phyloP scores from a whole-genome alignment of 2,888 invertebrate species.

The Panopea generosa region DNA sequence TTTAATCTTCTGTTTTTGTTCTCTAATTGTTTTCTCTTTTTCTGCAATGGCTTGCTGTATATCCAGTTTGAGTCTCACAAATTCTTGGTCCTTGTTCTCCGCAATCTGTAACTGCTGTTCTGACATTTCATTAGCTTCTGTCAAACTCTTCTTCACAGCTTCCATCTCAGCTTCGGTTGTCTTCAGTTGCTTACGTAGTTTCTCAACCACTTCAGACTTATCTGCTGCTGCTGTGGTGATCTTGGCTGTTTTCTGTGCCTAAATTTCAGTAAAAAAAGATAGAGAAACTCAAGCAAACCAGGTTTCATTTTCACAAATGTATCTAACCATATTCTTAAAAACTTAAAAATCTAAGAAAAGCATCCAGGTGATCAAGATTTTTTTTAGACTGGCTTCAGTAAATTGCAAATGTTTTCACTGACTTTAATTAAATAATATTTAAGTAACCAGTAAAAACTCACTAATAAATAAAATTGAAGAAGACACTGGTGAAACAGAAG shows the following conservation, averaged over 20 bases:
- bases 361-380: too few species aligned
- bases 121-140: conserved; percentile 66
- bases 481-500: too few species aligned
- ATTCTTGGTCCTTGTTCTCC: conserved; percentile 69
- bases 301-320: too few species aligned
- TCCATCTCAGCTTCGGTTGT: conserved; percentile 54
- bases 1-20: conserved; percentile 51
- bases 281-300: too few species aligned
- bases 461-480: too few species aligned
- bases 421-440: too few species aligned
- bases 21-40: conserved; percentile 59
- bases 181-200: conserved; percentile 42
- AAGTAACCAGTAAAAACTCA: too few species aligned
- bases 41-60: conserved; percentile 65
- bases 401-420: too few species aligned
- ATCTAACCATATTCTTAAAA: too few species aligned
- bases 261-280: neutral
- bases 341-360: too few species aligned
- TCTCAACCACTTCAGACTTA: conserved; percentile 39
- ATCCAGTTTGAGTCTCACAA: conserved; percentile 65
- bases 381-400: too few species aligned
- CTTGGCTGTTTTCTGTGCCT: neutral
- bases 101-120: conserved; percentile 66
- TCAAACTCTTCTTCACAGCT: conserved; percentile 64
- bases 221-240: neutral